Conservation (phyloP, 2,797 vertebrate genomes). For the Premnoplex brunnescens region DNA sequence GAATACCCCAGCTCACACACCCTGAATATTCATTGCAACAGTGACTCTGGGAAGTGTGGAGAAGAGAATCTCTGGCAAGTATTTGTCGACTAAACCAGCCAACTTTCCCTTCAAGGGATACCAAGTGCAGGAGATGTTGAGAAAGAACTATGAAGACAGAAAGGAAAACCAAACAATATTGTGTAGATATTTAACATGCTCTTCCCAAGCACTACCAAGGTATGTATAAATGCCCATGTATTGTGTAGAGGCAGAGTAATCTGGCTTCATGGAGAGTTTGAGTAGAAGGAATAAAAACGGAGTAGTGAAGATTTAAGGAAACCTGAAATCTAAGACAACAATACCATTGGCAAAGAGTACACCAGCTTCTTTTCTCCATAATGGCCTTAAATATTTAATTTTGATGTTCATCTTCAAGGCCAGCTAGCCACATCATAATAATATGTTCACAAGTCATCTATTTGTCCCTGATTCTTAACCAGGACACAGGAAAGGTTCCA, state of each 20-base stretch:
- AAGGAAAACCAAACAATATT: not conserved
- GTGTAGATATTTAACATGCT: not conserved
- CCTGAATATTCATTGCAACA: not conserved
- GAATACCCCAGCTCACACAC: not conserved
- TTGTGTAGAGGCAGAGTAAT: not conserved
- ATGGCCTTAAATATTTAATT: not conserved
- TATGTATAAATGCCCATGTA: not conserved
- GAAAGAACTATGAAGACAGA: not conserved
- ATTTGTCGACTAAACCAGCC: not conserved
- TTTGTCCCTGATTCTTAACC: not conserved
- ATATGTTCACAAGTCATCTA: not conserved
- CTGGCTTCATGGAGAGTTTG: not conserved
- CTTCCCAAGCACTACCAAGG: not conserved
- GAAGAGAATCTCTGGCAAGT: not conserved
- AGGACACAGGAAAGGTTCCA: conserved; percentile 44
- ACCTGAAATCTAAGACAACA: not conserved
- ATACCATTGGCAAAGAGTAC: not conserved
- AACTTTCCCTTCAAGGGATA: not conserved
- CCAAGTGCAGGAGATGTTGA: not conserved
- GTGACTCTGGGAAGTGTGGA: not conserved
- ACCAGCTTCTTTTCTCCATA: not conserved
- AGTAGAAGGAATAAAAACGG: not conserved
- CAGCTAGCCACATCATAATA: not conserved
- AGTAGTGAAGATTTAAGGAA: not conserved
- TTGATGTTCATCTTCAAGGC: not conserved